Conservation (phyloP, 2,113 vertebrate genomes). For the Bujurquina vittata region DNA sequence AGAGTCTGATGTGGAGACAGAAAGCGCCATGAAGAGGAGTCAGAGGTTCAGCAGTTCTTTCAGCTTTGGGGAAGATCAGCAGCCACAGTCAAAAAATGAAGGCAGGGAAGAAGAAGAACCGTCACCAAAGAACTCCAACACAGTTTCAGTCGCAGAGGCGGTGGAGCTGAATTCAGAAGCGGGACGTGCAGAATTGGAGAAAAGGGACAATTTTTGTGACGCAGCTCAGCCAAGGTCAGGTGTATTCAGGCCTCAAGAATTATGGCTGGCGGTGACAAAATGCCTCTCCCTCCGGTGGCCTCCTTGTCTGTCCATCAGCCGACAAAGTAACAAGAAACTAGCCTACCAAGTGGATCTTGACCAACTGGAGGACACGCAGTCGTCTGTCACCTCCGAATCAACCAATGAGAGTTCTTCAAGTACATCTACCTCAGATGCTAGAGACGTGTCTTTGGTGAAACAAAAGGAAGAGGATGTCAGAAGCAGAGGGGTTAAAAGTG, state of each 20-base stretch:
- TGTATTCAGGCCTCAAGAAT: slow-evolving; percentile 60
- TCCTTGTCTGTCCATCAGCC: slow-evolving; percentile 60
- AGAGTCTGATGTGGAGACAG: slow-evolving; percentile 20
- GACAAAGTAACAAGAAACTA: slow-evolving; percentile 49
- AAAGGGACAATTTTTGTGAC: slow-evolving; percentile 7
- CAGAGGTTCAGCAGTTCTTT: slow-evolving; percentile 67
- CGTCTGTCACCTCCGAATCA: slow-evolving; percentile 38
- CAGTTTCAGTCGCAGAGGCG: slow-evolving; percentile 1
- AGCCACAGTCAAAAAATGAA: not conserved
- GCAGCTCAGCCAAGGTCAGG: slow-evolving; percentile 17
- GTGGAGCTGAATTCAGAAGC: slow-evolving; percentile 16
- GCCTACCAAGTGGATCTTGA: slow-evolving; percentile 44
- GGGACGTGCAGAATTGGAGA: not conserved
- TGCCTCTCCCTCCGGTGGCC: slow-evolving; percentile 73
- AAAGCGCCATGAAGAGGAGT: slow-evolving; percentile 66
- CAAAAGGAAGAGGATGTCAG: slow-evolving; percentile 33
- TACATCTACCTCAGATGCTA: slow-evolving; percentile 23
- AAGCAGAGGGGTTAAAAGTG: slow-evolving; percentile 33
- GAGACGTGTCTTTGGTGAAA: slow-evolving; percentile 19
- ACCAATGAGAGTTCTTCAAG: slow-evolving; percentile 58
- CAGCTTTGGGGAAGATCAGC: slow-evolving; percentile 60
- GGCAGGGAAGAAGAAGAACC: slow-evolving; percentile 20
- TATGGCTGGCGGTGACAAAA: slow-evolving; percentile 68
- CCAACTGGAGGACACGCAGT: slow-evolving; percentile 34
- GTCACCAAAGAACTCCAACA: not conserved